Conservation (phyloP, 1,140 invertebrate genomes). For the Stegodyphus dumicola region DNA sequence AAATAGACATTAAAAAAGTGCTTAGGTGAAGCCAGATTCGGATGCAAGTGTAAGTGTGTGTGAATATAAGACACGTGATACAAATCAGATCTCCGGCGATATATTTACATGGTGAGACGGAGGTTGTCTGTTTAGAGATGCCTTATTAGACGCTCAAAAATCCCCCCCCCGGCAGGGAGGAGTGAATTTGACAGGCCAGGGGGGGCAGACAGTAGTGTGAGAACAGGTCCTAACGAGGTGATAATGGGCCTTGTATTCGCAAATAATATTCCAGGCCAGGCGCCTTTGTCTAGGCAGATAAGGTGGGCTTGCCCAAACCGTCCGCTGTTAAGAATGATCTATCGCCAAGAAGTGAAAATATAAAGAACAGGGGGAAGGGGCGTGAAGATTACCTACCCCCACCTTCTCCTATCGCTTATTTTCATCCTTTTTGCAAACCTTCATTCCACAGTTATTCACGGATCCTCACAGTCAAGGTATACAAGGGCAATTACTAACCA, state of each 20-base stretch:
- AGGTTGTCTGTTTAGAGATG: background rate
- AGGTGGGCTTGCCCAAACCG: conserved; percentile 54
- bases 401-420: background rate
- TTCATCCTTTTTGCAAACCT: conserved; percentile 7
- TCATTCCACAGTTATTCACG: background rate
- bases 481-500: conserved; percentile 48
- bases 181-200: conserved; percentile 15
- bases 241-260: conserved; percentile 54
- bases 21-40: background rate
- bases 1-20: conserved; percentile 40
- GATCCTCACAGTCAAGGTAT: background rate
- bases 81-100: conserved; percentile 27
- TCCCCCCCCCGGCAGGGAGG: background rate
- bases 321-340: conserved; percentile 52
- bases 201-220: conserved; percentile 39
- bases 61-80: conserved; percentile 10
- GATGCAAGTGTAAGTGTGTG: background rate
- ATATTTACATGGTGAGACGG: conserved; percentile 14
- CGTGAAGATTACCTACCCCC: conserved; percentile 33
- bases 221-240: conserved; percentile 59
- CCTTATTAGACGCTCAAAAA: conserved; percentile 21
- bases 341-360: conserved; percentile 27
- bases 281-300: conserved; percentile 57
- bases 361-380: conserved; percentile 12
- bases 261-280: conserved; percentile 48